Evolutionary conservation across 1,140 invertebrate species (phyloP).

Genomic region (Drosophila cardini): DNA sequence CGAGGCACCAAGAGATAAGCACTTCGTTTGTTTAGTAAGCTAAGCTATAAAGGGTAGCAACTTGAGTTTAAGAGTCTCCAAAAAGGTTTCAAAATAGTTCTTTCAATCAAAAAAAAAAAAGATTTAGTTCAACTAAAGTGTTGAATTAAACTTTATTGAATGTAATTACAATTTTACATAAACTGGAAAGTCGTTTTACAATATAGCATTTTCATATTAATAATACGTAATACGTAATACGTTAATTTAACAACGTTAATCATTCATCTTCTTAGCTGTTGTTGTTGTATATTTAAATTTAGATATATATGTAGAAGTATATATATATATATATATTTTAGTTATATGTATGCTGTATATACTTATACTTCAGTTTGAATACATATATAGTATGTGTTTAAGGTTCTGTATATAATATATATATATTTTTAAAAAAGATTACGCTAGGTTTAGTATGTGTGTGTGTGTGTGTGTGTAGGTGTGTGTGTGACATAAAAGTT

Average conservation of each 20-base stretch:
- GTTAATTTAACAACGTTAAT: constrained; percentile 42
- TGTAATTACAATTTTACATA: constrained; percentile 84
- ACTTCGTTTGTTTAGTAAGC: no score
- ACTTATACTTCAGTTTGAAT: constrained; percentile 44
- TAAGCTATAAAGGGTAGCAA: no score
- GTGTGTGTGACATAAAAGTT: constrained; percentile 57
- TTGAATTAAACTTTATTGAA: constrained; percentile 83
- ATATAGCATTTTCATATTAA: constrained; percentile 65
- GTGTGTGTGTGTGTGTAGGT: constrained; percentile 27
- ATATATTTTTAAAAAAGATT: constrained; percentile 64
- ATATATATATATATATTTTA: constrained; percentile 38
- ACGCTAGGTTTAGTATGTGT: constrained; percentile 18
- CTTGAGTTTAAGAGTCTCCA: no score
- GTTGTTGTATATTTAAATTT: constrained; percentile 31
- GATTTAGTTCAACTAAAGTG: constrained; percentile 67
- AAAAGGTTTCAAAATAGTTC: no score
- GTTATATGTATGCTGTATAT: constrained; percentile 39
- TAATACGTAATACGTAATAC: constrained; percentile 52
- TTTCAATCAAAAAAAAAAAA: neutral
- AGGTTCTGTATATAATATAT: constrained; percentile 26
- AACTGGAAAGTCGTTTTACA: constrained; percentile 82
- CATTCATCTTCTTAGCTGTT: neutral
- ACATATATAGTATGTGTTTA: constrained; percentile 44
- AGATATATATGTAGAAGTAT: constrained; percentile 19
- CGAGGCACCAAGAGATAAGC: no score